Conservation (phyloP, 2,113 vertebrate species). For the Cryptomyrus ogoouensis region DNA sequence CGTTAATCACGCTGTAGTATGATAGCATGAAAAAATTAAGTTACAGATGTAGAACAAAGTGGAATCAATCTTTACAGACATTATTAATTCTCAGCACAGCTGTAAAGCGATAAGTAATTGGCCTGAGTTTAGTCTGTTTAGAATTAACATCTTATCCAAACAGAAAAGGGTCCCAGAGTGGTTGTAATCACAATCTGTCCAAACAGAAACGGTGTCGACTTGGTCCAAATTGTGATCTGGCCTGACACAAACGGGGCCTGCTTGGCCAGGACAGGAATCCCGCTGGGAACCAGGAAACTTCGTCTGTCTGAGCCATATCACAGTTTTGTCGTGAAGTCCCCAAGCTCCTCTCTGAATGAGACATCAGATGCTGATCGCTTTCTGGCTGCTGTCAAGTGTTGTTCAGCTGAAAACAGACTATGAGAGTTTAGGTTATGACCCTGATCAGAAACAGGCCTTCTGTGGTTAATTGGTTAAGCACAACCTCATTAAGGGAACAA, state of each 20-base stretch:
- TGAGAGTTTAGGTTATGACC: not conserved
- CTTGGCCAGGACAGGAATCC: not conserved
- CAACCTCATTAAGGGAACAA: not conserved
- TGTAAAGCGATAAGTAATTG: not conserved
- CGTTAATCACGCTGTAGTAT: not conserved
- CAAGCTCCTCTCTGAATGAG: not conserved
- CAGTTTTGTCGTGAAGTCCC: not conserved
- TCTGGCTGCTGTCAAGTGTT: not conserved
- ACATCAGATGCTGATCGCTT: not conserved
- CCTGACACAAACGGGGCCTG: not conserved
- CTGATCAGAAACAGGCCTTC: not conserved
- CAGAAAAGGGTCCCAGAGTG: not conserved
- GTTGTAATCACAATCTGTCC: not conserved
- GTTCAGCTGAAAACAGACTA: not conserved
- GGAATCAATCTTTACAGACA: not conserved
- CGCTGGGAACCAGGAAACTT: not conserved
- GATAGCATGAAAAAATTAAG: not conserved
- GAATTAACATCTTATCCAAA: not conserved
- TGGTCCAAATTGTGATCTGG: not conserved
- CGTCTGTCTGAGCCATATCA: not conserved
- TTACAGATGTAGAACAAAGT: not conserved
- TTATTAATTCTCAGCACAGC: not conserved
- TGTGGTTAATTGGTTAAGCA: not conserved
- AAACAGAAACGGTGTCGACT: not conserved
- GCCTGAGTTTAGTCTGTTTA: not conserved